These are phyloP conservation scores for Drosophila kuntzei DNA, from an alignment of 2,888 invertebrate species.

Conservation along the genomic window DNA sequence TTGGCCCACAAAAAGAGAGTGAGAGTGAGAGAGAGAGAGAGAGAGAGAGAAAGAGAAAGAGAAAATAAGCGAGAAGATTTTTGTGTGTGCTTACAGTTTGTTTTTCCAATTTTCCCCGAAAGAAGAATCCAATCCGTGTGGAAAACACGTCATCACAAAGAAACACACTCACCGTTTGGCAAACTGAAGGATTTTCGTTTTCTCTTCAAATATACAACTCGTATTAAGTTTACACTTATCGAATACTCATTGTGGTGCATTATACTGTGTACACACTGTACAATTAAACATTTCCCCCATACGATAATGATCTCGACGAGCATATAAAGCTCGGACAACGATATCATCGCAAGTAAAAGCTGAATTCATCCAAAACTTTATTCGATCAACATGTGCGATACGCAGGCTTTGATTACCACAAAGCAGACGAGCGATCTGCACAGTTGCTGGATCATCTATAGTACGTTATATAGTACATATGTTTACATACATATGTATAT, in stretches of 20 bases:
- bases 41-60: not conserved
- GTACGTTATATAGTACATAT: constrained; percentile 86
- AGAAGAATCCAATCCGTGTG: constrained; percentile 25
- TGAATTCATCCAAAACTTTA: not conserved
- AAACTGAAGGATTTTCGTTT: constrained; percentile 41
- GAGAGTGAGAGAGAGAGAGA: not conserved
- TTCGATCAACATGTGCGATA: constrained; percentile 86
- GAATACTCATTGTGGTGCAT: constrained; percentile 8
- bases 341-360: not conserved
- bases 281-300: not conserved
- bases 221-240: not conserved
- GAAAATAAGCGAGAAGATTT: constrained; percentile 4
- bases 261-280: constrained; percentile 7
- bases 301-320: constrained; percentile 12
- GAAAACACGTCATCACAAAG: constrained; percentile 69
- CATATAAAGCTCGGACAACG: not conserved
- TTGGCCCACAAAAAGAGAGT: not conserved
- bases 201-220: not conserved
- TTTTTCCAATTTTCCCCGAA: constrained; percentile 23
- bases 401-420: constrained; percentile 88
- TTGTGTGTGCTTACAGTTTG: constrained; percentile 32
- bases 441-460: constrained; percentile 92
- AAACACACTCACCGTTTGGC: constrained; percentile 22
- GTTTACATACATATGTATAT: not conserved
- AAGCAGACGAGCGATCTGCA: constrained; percentile 89